phyloP scores from a whole-genome alignment of 2,888 invertebrate species.

The Melinaea marsaeus region DNA sequence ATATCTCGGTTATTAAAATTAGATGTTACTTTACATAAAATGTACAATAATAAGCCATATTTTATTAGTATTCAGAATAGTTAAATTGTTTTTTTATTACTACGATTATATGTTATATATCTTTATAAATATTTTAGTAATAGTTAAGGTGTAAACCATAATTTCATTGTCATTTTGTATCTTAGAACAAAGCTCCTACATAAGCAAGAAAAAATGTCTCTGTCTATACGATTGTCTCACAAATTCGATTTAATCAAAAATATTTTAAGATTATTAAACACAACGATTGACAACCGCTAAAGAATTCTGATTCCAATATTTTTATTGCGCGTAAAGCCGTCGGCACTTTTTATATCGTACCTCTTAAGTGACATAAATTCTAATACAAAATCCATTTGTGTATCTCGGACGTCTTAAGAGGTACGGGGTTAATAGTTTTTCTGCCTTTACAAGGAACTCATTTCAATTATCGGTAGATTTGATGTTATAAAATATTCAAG shows the following conservation, averaged over 20 bases:
- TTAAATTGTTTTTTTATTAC: constrained; percentile 57
- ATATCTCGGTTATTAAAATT: constrained; percentile 35
- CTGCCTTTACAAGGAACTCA: constrained; percentile 78
- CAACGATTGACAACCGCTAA: constrained; percentile 74
- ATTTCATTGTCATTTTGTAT: constrained; percentile 16
- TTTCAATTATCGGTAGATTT: constrained; percentile 77
- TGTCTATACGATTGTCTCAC: constrained; percentile 13
- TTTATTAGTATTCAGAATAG: constrained; percentile 53
- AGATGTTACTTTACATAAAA: constrained; percentile 37
- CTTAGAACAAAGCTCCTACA: no score
- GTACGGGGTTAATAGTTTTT: constrained; percentile 76
- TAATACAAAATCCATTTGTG: constrained; percentile 78
- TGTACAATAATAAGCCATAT: constrained; percentile 47
- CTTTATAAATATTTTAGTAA: constrained; percentile 43
- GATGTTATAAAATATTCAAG: constrained; percentile 71
- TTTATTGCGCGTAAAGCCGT: constrained; percentile 77
- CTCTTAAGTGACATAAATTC: constrained; percentile 78
- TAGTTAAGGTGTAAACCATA: constrained; percentile 26
- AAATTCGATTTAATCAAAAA: constrained; percentile 61
- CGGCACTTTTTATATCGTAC: constrained; percentile 75
- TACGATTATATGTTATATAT: constrained; percentile 50
- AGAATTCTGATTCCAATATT: constrained; percentile 74
- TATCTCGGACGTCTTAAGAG: constrained; percentile 78
- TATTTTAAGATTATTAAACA: constrained; percentile 77
- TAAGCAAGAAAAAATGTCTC: not conserved